phyloP scores from a whole-genome alignment of 2,113 vertebrate species.

The Gymnobelideus leadbeateri region DNA sequence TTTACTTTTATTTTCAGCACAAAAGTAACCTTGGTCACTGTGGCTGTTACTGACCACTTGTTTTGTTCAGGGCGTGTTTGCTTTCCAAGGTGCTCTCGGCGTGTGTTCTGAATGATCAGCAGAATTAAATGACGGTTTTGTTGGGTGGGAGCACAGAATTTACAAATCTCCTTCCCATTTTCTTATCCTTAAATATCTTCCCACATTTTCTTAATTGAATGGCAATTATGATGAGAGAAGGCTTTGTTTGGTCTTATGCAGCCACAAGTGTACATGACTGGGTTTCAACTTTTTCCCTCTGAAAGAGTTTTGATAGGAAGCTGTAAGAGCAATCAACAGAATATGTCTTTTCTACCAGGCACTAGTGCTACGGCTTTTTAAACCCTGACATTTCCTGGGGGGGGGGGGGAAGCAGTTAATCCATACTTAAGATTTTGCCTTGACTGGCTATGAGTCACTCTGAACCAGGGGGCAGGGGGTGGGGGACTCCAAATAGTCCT shows the following conservation, averaged over 20 bases:
- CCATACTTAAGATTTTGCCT: not conserved
- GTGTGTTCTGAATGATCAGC: conserved; percentile 21
- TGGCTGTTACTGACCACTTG: not conserved
- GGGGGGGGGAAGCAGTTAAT: not conserved
- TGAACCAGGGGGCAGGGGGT: not conserved
- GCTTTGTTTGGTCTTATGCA: conserved; percentile 34
- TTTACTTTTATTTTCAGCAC: not conserved
- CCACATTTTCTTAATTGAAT: not conserved
- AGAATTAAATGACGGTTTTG: conserved; percentile 12
- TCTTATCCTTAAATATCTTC: conserved; percentile 38
- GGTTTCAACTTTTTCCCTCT: conserved; percentile 40
- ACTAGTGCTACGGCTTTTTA: not conserved
- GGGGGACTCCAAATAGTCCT: not conserved
- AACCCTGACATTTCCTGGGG: conserved; percentile 9
- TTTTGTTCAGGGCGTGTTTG: conserved; percentile 9
- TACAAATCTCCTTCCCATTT: conserved; percentile 49
- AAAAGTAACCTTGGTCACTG: not conserved
- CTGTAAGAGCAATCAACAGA: not conserved
- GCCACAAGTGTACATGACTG: conserved; percentile 2
- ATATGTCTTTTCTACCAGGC: not conserved
- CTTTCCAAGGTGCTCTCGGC: not conserved
- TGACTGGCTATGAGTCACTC: not conserved
- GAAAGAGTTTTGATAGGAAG: conserved; percentile 27
- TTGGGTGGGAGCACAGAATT: conserved; percentile 24
- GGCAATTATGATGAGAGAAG: not conserved